Evolutionary conservation across 2,113 vertebrate genomes (phyloP).

Genomic region (Cacatua alba): DNA sequence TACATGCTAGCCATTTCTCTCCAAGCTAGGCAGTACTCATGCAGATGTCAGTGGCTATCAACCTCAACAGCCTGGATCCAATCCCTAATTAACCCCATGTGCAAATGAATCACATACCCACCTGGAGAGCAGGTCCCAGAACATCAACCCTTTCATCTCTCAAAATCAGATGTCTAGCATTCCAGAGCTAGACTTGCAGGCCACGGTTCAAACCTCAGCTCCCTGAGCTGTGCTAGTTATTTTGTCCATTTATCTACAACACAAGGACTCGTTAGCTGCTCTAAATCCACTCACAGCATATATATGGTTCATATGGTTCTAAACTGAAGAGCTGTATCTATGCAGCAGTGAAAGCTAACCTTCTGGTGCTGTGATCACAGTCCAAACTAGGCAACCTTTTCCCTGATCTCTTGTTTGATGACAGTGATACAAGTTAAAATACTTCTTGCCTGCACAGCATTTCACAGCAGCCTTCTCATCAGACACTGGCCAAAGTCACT

Average conservation of each 20-base stretch:
- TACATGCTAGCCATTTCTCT: not conserved
- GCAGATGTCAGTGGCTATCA: not conserved
- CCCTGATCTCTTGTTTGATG: not conserved
- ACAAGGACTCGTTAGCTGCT: not conserved
- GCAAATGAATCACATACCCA: conserved; percentile 40
- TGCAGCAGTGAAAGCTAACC: not conserved
- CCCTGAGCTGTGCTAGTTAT: not conserved
- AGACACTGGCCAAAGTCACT: not conserved
- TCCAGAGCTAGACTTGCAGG: not conserved
- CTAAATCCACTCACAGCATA: not conserved
- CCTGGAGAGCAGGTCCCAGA: conserved; percentile 20
- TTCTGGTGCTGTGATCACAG: not conserved
- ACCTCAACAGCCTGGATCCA: not conserved
- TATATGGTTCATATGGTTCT: not conserved
- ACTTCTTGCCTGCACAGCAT: not conserved
- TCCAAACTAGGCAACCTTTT: not conserved
- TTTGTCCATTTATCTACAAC: not conserved
- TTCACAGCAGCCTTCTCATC: not conserved
- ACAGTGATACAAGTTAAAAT: not conserved
- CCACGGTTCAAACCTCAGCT: conserved; percentile 25
- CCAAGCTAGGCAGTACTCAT: not conserved
- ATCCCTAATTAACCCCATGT: not conserved
- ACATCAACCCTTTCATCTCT: conserved; percentile 30
- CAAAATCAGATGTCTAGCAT: not conserved
- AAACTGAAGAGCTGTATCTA: not conserved